A percentile compares a stretch with the other conserved stretches of the same genome.
phyloP scores from a whole-genome alignment of 2,113 vertebrate genomes.

The Sialia sialis region DNA sequence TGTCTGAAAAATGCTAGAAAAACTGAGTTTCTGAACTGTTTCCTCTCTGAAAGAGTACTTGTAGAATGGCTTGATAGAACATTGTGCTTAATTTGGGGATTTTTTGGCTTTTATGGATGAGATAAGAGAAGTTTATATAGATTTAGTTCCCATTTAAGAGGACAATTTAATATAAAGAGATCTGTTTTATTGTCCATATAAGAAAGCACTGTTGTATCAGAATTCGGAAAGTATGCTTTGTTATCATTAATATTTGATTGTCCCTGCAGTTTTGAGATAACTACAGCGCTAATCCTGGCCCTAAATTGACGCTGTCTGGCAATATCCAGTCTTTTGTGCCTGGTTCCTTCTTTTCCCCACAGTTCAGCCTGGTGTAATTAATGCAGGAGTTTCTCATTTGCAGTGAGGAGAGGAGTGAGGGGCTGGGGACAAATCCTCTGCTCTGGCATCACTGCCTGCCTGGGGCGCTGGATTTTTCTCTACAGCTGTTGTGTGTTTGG shows the following conservation, averaged over 20 bases:
- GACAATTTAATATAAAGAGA: background rate
- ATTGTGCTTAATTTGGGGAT: fast-evolving
- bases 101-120: background rate
- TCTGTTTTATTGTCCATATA: background rate
- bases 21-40: background rate
- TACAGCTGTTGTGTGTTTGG: background rate
- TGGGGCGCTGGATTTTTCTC: background rate
- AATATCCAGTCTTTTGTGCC: background rate
- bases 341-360: background rate
- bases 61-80: background rate
- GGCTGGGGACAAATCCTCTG: background rate
- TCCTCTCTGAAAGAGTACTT: background rate
- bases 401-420: background rate
- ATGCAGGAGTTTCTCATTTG: background rate
- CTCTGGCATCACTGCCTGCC: background rate
- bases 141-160: background rate
- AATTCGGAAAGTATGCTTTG: background rate
- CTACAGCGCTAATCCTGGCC: background rate
- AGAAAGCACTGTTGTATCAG: background rate
- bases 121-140: background rate
- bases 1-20: background rate
- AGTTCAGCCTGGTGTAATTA: background rate
- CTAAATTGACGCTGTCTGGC: background rate
- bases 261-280: background rate
- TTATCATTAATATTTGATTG: background rate